Base-by-base conservation (phyloP, 2,888 invertebrate genomes). In the Tetramorium bicarinatum region DNA sequence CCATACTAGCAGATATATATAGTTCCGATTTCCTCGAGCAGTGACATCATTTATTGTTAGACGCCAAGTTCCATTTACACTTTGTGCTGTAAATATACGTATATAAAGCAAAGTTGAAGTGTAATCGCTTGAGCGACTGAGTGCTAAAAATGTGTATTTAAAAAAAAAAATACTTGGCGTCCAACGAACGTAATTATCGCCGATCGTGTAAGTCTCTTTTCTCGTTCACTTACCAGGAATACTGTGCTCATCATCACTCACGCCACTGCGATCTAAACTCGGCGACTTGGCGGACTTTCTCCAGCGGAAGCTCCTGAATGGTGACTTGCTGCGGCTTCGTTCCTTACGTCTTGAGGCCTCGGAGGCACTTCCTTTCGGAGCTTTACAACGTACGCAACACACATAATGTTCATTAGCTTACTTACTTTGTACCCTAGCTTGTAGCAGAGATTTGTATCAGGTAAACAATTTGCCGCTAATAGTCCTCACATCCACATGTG, bases 271-370 rank as follows among this genome's bases (percentile, higher is more conserved):
- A 87, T 96, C 96, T 93, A 96, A 95, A 88, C 96, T 95, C 92
- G 96, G 96, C 88, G 94, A 95, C 92, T 95, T 95, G 90, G 96
- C 95, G 89, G 97, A 97, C 95, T 98, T 98, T 96, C 97, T 97
- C 98, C 98, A 98, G 90, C 98, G 96, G 96, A 98, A 98, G 96
- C 98, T 98, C 95, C 98, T 96, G 97, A 98, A 98, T 87, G 98
- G 98, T 93, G 98, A 98, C 96, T 98, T 98, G 96, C 98, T 98
- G 93, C 98, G 97, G 92, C 98, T 98, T 91, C 98, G 97, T 95
- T 97, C 97, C 96, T 97, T 97, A 91, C 95, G 95, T 88, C 93
- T 94, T 89, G 94, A 90, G 67, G 94, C 93, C 86, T 94, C 94
- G 71, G 94, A 94, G 87, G 94, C 92, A 87, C 93, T 93, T 87